Evolutionary conservation across 2,113 vertebrate species (phyloP).

Genomic region (Amazona guildingii): DNA sequence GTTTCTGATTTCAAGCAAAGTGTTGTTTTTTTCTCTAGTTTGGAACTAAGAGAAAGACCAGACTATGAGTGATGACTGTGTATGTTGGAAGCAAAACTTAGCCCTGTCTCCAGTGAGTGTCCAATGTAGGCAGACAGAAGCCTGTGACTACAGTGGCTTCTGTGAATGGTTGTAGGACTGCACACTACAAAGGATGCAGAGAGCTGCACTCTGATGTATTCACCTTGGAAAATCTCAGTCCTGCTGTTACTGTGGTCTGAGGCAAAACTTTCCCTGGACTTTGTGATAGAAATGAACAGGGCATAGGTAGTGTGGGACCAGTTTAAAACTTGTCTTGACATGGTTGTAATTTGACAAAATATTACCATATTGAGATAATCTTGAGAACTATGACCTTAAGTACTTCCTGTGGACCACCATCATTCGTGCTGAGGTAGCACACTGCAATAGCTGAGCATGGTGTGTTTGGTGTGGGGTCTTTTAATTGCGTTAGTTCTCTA

Average conservation of each 20-base stretch:
- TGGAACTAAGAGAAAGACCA: slow-evolving; percentile 1
- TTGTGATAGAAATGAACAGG: neutral
- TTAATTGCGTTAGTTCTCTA: neutral
- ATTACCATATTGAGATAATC: neutral
- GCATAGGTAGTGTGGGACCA: neutral
- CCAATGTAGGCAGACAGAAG: accelerated
- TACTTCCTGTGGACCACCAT: neutral
- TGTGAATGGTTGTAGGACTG: neutral
- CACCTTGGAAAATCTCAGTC: neutral
- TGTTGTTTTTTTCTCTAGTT: neutral
- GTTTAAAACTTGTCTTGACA: neutral
- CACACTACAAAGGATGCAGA: neutral
- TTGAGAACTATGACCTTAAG: neutral
- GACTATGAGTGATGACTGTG: neutral
- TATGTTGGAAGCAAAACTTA: neutral
- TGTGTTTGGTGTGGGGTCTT: neutral
- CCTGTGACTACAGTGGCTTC: neutral
- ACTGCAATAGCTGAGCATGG: neutral
- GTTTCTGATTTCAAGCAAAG: slow-evolving; percentile 9
- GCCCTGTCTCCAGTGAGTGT: neutral
- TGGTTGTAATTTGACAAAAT: neutral
- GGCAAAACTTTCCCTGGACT: neutral
- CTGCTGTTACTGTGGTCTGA: neutral
- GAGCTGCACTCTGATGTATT: neutral
- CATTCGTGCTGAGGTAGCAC: neutral